phyloP scores from a whole-genome alignment of 2,113 vertebrate species.

The Dermatemys mawii region DNA sequence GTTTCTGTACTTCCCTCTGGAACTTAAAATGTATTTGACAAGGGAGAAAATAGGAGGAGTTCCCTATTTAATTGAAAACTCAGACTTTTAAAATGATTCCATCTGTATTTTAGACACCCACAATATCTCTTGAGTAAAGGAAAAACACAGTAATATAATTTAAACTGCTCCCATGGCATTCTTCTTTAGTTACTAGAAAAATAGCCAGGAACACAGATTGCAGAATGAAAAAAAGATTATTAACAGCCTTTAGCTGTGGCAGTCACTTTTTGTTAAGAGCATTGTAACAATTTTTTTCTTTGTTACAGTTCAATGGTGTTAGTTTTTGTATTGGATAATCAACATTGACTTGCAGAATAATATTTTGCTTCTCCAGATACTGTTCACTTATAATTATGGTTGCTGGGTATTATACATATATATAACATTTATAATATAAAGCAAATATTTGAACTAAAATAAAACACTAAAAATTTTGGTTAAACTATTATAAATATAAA shows the following conservation, averaged over 20 bases:
- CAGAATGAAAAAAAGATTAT: background rate
- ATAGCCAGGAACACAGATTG: background rate
- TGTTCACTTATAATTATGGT: background rate
- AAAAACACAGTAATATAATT: constrained; percentile 5
- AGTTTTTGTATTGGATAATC: background rate
- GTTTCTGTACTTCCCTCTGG: constrained; percentile 2
- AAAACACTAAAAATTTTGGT: background rate
- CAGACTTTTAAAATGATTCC: constrained; percentile 40
- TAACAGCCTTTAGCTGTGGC: background rate
- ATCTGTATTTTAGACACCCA: constrained; percentile 47
- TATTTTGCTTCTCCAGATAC: background rate
- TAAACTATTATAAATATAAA: background rate
- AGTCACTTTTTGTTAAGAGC: background rate
- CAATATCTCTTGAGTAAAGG: constrained; percentile 19
- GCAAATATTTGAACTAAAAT: constrained; percentile 1
- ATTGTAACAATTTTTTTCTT: background rate
- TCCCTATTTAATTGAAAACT: constrained; percentile 28
- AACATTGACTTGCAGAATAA: background rate
- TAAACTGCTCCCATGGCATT: background rate
- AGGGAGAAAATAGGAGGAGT: background rate
- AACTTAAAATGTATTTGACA: constrained; percentile 21
- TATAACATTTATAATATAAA: background rate
- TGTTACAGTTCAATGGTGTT: background rate
- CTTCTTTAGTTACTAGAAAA: constrained; percentile 24
- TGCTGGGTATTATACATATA: background rate